Evolutionary conservation across 2,113 vertebrate genomes (phyloP).

Genomic region (Eonycteris spelaea): DNA sequence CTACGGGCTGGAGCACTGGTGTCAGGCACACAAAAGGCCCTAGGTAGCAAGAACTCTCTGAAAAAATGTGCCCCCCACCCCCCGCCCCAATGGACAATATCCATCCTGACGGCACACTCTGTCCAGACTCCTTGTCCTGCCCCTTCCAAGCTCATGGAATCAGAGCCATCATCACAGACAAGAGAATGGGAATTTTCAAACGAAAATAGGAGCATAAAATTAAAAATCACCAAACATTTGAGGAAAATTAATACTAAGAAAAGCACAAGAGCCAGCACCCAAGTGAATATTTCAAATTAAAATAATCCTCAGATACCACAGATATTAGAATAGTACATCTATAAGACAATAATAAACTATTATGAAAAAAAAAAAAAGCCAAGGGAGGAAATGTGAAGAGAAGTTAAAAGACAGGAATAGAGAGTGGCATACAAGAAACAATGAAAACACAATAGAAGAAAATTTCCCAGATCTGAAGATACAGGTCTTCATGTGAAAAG

Average conservation of each 20-base stretch:
- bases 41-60: not conserved
- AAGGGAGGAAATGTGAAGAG: not conserved
- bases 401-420: not conserved
- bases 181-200: not conserved
- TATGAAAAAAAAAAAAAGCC: not conserved
- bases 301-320: not conserved
- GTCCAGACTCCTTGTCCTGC: not conserved
- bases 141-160: not conserved
- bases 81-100: too few species aligned
- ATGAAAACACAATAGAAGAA: not conserved
- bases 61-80: too few species aligned
- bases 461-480: not conserved
- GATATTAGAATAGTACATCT: not conserved
- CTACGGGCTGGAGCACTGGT: not conserved
- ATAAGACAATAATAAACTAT: not conserved
- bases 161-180: not conserved
- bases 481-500: not conserved
- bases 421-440: not conserved
- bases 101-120: accelerated
- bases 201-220: not conserved
- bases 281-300: not conserved
- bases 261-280: not conserved
- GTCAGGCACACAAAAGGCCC: not conserved
- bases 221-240: not conserved
- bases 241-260: not conserved